Conservation (phyloP, 2,888 invertebrate genomes). For the Eupithecia abbreviata region DNA sequence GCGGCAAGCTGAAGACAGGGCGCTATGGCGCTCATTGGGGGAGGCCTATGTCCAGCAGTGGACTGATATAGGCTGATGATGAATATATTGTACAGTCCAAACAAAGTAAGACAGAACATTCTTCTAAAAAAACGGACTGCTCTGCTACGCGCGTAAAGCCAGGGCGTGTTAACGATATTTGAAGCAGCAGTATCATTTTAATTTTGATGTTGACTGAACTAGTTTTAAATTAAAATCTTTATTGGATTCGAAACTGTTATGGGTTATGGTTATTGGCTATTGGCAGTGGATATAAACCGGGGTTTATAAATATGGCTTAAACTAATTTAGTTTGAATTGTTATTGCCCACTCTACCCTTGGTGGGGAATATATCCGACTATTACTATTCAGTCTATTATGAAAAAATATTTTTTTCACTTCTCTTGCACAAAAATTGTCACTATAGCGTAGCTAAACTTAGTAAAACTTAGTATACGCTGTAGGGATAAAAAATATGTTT, state of each 20-base stretch:
- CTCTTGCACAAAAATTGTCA: too few species aligned
- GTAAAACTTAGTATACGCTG: too few species aligned
- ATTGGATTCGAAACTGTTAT: constrained; percentile 29
- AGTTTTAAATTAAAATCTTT: constrained; percentile 32
- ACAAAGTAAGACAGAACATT: not conserved
- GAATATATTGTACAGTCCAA: too few species aligned
- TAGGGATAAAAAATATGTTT: too few species aligned
- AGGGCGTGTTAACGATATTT: constrained; percentile 63
- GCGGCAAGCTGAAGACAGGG: too few species aligned
- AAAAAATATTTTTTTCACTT: not conserved
- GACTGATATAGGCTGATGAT: too few species aligned
- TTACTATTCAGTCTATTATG: not conserved
- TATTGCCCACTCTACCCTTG: constrained; percentile 2
- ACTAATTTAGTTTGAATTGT: constrained; percentile 3
- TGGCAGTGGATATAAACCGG: constrained; percentile 8
- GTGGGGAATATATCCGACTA: not conserved
- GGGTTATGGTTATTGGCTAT: constrained; percentile 13
- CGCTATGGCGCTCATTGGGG: too few species aligned
- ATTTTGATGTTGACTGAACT: constrained; percentile 44
- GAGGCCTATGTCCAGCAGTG: too few species aligned
- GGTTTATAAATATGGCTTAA: constrained; percentile 8
- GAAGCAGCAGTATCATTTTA: constrained; percentile 58
- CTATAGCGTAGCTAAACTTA: too few species aligned
- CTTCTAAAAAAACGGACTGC: not conserved
- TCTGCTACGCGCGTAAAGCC: not conserved